Evolutionary conservation across 2,113 vertebrate species (phyloP).

Genomic region (Heteronetta atricapilla): DNA sequence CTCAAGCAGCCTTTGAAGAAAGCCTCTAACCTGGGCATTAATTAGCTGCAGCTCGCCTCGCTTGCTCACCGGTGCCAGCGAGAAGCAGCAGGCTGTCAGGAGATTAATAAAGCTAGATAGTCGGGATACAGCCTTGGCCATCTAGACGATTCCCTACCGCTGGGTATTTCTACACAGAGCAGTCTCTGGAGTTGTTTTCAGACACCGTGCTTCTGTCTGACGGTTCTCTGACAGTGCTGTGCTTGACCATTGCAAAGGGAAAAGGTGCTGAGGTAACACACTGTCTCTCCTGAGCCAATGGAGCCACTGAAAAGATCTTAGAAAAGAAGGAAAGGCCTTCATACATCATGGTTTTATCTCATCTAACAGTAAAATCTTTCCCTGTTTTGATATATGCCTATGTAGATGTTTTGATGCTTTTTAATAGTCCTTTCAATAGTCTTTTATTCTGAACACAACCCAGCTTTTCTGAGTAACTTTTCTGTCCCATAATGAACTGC

Average conservation of each 20-base stretch:
- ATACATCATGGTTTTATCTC: background rate
- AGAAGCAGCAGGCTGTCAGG: background rate
- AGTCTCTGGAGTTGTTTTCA: background rate
- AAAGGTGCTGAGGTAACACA: background rate
- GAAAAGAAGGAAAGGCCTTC: background rate
- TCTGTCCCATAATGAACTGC: background rate
- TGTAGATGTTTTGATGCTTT: background rate
- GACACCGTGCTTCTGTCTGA: background rate
- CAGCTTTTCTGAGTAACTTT: background rate
- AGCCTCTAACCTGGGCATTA: background rate
- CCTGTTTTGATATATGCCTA: background rate
- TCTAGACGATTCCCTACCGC: background rate
- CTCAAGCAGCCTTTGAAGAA: background rate
- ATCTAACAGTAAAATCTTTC: background rate
- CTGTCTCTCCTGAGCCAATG: background rate
- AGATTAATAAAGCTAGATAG: background rate
- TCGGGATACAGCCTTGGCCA: background rate
- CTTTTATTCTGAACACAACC: background rate
- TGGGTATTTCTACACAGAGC: background rate
- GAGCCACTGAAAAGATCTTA: background rate
- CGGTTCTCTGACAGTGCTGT: background rate
- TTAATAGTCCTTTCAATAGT: background rate
- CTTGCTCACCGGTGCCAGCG: background rate
- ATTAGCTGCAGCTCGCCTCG: background rate
- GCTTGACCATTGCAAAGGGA: background rate